phyloP scores from a whole-genome alignment of 2,113 vertebrate species.

The Rhynchopsitta pachyrhyncha region DNA sequence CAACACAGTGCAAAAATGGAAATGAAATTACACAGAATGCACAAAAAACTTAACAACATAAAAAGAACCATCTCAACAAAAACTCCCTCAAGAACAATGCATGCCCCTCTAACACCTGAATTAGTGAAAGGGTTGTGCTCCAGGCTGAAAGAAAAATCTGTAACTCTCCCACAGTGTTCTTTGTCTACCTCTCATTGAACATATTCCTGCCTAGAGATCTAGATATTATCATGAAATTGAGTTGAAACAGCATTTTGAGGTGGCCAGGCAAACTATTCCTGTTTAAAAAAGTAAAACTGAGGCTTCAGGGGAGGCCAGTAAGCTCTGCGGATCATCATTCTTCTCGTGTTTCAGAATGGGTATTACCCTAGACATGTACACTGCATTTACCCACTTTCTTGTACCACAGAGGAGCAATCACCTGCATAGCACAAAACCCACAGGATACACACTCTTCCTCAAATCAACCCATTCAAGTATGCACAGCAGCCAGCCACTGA shows the following conservation, averaged over 20 bases:
- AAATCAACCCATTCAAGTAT: neutral
- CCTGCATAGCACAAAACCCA: neutral
- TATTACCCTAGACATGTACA: neutral
- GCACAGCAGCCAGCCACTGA: neutral
- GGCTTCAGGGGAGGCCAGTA: neutral
- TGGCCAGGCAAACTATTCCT: neutral
- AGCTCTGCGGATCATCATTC: neutral
- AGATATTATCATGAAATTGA: neutral
- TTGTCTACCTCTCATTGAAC: neutral
- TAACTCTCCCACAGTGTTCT: neutral
- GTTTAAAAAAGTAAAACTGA: neutral
- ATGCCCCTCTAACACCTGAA: neutral
- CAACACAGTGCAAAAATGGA: constrained; percentile 61
- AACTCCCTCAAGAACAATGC: neutral
- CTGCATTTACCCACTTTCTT: neutral
- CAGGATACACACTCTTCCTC: neutral
- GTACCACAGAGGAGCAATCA: neutral
- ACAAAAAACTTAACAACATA: neutral
- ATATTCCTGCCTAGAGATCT: neutral
- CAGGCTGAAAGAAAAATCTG: neutral
- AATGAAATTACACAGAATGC: constrained; percentile 26
- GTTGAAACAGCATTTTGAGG: neutral
- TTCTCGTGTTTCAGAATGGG: neutral
- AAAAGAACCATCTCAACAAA: neutral
- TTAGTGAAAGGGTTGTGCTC: neutral